Percentiles rank a stretch among this genome's conserved stretches.
These are phyloP conservation scores for Propithecus coquereli DNA, from an alignment of 2,113 vertebrate genomes.

Conservation along the genomic window DNA sequence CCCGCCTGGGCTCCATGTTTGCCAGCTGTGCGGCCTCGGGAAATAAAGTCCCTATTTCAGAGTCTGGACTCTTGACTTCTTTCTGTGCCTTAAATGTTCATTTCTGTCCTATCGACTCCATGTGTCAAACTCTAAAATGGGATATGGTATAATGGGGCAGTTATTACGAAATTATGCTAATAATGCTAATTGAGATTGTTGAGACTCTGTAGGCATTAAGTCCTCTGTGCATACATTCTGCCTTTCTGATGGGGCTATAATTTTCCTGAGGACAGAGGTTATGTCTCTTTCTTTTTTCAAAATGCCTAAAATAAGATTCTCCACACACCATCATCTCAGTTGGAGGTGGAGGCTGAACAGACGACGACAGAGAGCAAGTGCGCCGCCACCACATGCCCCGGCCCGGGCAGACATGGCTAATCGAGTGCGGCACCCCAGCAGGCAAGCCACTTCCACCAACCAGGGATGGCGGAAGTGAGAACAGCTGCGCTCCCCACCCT, in stretches of 20 bases:
- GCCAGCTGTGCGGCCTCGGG: background rate
- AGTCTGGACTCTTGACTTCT: background rate
- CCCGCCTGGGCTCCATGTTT: background rate
- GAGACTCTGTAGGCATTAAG: background rate
- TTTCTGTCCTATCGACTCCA: background rate
- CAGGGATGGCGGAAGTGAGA: background rate
- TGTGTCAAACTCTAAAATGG: background rate
- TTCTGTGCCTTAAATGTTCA: background rate
- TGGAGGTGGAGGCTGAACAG: background rate
- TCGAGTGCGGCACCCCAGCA: background rate
- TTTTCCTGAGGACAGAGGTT: slow-evolving; percentile 56
- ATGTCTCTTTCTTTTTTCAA: slow-evolving; percentile 25
- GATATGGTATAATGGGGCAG: background rate
- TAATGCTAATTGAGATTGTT: slow-evolving; percentile 10
- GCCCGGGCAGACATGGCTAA: slow-evolving; percentile 48
- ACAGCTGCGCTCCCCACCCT: background rate
- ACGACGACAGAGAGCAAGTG: background rate
- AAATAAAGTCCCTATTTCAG: background rate
- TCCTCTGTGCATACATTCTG: background rate
- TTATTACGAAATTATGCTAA: slow-evolving; percentile 23
- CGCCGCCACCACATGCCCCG: background rate
- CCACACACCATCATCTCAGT: background rate
- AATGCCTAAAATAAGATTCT: slow-evolving; percentile 47
- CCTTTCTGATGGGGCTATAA: slow-evolving; percentile 36
- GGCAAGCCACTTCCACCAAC: background rate